phyloP scores from a whole-genome alignment of 1,140 invertebrate genomes.

The Sitophilus oryzae region DNA sequence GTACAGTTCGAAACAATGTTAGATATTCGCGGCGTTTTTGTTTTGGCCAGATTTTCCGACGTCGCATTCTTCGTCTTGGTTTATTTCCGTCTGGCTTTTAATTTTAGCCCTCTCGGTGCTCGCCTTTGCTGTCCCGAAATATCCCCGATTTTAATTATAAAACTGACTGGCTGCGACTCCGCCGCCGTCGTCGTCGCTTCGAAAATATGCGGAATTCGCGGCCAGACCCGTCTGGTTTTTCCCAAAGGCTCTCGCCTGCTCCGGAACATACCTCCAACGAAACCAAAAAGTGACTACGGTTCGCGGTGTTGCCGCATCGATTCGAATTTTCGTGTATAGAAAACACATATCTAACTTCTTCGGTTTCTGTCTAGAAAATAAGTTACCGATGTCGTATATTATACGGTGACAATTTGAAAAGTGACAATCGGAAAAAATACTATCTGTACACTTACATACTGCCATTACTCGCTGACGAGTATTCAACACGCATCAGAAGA shows the following conservation, averaged over 20 bases:
- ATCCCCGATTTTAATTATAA: not conserved
- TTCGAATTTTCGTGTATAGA: too few species aligned
- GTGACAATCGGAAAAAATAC: too few species aligned
- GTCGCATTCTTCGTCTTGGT: not conserved
- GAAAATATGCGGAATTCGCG: slow-evolving; percentile 34
- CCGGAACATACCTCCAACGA: slow-evolving; percentile 10
- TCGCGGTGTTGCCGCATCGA: not conserved
- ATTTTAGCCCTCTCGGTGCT: too few species aligned
- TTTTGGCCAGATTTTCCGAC: not conserved
- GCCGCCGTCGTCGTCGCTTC: too few species aligned
- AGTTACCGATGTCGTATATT: too few species aligned
- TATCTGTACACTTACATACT: too few species aligned
- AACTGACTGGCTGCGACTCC: not conserved
- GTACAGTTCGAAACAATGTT: not conserved
- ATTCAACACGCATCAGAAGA: too few species aligned
- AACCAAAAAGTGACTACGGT: not conserved
- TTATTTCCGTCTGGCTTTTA: not conserved
- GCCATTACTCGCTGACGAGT: too few species aligned
- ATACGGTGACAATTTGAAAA: too few species aligned
- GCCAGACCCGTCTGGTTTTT: slow-evolving; percentile 34
- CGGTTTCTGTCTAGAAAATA: too few species aligned
- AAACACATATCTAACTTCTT: too few species aligned
- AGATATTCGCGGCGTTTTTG: not conserved
- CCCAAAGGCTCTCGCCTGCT: slow-evolving; percentile 23
- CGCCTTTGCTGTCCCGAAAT: not conserved